Percentiles rank a stretch among this genome's conserved stretches.
phyloP scores from a whole-genome alignment of 2,888 invertebrate genomes.

The Macrosiphum euphorbiae region DNA sequence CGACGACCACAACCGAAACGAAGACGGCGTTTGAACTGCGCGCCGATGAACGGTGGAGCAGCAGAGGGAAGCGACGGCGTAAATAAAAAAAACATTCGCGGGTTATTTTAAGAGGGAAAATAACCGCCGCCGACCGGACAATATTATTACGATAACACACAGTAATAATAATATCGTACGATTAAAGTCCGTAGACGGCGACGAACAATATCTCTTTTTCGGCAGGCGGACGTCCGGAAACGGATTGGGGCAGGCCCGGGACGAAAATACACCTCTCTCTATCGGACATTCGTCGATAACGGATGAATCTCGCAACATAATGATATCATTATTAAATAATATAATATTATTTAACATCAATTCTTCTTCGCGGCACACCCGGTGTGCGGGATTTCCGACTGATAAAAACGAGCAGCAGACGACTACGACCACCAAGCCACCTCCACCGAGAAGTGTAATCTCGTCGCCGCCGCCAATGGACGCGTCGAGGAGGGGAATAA shows the following conservation, averaged over 20 bases:
- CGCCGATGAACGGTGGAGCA: neutral
- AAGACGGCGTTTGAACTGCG: neutral
- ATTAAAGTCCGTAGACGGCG: neutral
- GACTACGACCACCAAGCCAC: neutral
- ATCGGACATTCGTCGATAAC: neutral
- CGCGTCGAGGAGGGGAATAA: neutral
- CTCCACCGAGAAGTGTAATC: neutral
- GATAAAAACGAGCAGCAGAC: neutral
- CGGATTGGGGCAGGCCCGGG: neutral
- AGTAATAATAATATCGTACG: neutral
- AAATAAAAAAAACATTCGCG: conserved; percentile 3
- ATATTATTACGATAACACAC: neutral
- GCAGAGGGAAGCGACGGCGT: neutral
- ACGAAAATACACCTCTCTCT: neutral
- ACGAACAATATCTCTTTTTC: neutral
- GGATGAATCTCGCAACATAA: neutral
- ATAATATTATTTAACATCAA: neutral
- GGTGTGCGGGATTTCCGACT: neutral
- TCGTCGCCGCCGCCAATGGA: neutral
- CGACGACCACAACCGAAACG: neutral
- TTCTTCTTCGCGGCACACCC: neutral
- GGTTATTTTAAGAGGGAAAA: neutral
- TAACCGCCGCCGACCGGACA: neutral
- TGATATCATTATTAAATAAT: neutral
- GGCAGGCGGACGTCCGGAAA: neutral